Evolutionary conservation across 2,797 vertebrate species (phyloP).

Genomic region (Enteromius afrohamiltoni): DNA sequence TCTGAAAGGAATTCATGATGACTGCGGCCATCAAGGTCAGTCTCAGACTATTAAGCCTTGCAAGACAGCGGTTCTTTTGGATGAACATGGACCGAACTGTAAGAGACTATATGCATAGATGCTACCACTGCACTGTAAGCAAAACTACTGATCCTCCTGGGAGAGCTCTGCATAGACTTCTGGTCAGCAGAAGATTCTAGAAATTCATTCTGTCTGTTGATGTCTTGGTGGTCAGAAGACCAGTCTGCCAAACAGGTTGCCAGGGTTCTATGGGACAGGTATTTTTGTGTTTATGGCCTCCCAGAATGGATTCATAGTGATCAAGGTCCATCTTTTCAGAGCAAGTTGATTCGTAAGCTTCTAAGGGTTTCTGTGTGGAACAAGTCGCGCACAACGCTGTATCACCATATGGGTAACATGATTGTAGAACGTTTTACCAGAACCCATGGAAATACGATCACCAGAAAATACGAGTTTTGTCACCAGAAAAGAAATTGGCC

Average conservation of each 20-base stretch:
- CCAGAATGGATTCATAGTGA: not conserved
- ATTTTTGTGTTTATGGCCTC: not conserved
- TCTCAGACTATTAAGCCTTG: not conserved
- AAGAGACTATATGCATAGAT: not conserved
- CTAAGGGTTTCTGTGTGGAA: not conserved
- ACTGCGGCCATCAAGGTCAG: not conserved
- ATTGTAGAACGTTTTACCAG: not conserved
- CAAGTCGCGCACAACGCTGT: not conserved
- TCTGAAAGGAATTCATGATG: not conserved
- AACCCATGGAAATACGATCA: not conserved
- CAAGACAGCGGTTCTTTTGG: constrained; percentile 21
- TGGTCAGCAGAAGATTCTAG: not conserved
- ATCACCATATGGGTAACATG: not conserved
- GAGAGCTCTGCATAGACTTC: constrained; percentile 6
- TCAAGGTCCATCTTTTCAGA: not conserved
- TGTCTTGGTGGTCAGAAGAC: not conserved
- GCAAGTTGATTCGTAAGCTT: not conserved
- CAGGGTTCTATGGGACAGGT: not conserved
- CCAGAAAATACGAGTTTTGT: too few species aligned
- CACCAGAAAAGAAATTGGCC: not conserved
- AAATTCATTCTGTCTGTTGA: not conserved
- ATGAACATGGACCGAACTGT: not conserved
- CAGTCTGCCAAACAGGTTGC: not conserved
- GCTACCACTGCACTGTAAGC: constrained; percentile 1
- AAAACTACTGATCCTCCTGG: not conserved